Base-by-base conservation (phyloP, 1,140 invertebrate genomes). In the Holotrichia oblita region DNA sequence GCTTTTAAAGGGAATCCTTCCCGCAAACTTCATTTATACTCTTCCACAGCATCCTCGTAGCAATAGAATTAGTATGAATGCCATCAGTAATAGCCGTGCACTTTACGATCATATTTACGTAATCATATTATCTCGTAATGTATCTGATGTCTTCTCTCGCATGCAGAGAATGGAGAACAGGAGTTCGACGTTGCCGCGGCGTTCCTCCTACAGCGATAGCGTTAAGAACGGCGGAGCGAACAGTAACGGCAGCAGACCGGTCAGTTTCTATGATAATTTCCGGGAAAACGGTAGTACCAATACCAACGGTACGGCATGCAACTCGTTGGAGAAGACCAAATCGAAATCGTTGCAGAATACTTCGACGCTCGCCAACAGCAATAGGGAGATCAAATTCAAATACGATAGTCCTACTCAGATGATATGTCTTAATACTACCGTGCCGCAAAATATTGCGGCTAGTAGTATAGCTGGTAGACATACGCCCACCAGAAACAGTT, bases 401-500 rank as follows among this genome's bases (percentile, higher is more conserved):
- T 17, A 24, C 12, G 44, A 79, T 73, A 77, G 40, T 81, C 85
- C 84, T 7, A 83, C 84, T 48, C 84, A 85, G 79, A 79, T 82
- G 34, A 61, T 82, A 69, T 81, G 79, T 77, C 73, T 93, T 85
- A 89, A 89, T 78, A 93, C 92, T 22, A 93, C 92, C 2, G 92
- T 93, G 75, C 92, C 92, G 59, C 91, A 92, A 84, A 93, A 92
- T 86, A 88, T 93, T 79, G 90, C 91, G 24, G 89, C 89, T 24
- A 87, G 87, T 77, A 90, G 90, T 85, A 89, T 93, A 79, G 90
- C 90, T 34, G 90, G 90, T 22, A 87, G 91, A 81, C 92, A 93
- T 83, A 90, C 91, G 22, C 92, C 92, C 55, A 93, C 92, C n/a
- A 88, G 92, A 80, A 92, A 91, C 84, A 93, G 92, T 81, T 86